Evolutionary conservation across 2,113 vertebrate genomes (phyloP).

Genomic region (Pholis gunnellus): DNA sequence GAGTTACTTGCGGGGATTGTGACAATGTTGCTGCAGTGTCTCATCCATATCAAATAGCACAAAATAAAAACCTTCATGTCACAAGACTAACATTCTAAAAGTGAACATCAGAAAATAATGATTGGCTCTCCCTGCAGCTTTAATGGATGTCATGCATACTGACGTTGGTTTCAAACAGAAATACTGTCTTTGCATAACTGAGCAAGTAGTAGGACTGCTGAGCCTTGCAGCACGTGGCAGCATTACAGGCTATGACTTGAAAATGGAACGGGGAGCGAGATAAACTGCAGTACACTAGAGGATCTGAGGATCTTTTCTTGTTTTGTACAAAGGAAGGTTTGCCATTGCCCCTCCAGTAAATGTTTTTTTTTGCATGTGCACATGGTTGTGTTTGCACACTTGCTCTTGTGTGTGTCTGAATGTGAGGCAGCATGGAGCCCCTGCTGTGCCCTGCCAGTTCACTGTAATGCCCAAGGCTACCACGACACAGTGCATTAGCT

Average conservation of each 20-base stretch:
- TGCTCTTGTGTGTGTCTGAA: neutral
- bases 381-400: neutral
- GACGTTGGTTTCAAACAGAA: constrained; percentile 36
- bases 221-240: constrained; percentile 23
- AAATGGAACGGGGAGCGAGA: constrained; percentile 6
- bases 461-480: constrained; percentile 42
- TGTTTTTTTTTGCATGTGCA: constrained; percentile 6
- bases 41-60: constrained; percentile 36
- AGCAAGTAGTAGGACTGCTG: constrained; percentile 27
- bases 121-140: constrained; percentile 31
- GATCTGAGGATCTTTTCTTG: neutral
- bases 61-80: constrained; percentile 13
- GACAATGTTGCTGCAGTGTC: constrained; percentile 28
- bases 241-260: constrained; percentile 5
- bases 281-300: neutral
- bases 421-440: constrained; percentile 32
- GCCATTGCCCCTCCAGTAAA: constrained; percentile 15
- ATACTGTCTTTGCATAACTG: constrained; percentile 31
- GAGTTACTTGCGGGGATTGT: constrained; percentile 15
- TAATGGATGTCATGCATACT: constrained; percentile 35
- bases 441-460: constrained; percentile 45
- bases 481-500: constrained; percentile 41
- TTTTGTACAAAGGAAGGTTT: constrained; percentile 15
- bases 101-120: constrained; percentile 27
- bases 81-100: constrained; percentile 14